Conservation (phyloP, 2,113 vertebrate genomes). For the Picathartes gymnocephalus region DNA sequence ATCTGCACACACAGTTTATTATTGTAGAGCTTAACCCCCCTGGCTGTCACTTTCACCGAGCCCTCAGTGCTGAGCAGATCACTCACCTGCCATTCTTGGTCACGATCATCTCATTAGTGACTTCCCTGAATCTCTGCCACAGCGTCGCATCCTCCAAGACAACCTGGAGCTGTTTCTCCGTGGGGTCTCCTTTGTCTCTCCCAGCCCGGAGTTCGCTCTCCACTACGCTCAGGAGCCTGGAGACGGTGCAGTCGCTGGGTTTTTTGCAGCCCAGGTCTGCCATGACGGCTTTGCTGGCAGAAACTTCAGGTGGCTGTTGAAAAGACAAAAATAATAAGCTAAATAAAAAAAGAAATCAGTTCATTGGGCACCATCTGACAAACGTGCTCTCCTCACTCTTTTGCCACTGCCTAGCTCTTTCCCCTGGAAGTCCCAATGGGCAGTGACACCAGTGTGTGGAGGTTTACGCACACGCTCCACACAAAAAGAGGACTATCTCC, state of each 20-base stretch:
- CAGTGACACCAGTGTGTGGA: conserved; percentile 72
- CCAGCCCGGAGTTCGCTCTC: conserved; percentile 89
- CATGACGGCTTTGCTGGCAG: conserved; percentile 38
- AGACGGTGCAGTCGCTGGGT: conserved; percentile 74
- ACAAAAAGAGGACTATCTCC: conserved; percentile 70
- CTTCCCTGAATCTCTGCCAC: conserved; percentile 91
- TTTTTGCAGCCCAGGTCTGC: conserved; percentile 60
- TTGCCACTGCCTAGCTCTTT: conserved; percentile 46
- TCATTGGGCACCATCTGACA: neutral
- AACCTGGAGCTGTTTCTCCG: conserved; percentile 89
- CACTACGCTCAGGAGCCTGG: conserved; percentile 87
- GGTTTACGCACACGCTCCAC: conserved; percentile 47
- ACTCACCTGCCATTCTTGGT: conserved; percentile 96
- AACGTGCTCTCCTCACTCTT: conserved; percentile 5
- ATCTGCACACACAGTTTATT: neutral
- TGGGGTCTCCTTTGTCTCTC: conserved; percentile 92
- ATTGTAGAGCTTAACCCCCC: neutral
- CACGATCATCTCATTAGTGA: conserved; percentile 99
- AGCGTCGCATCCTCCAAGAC: conserved; percentile 87
- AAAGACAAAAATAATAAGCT: conserved; percentile 38
- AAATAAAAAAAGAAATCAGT: neutral
- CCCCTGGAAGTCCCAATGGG: conserved; percentile 68
- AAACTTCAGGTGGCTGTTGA: conserved; percentile 53
- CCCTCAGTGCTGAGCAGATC: neutral
- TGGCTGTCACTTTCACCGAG: neutral